Base-by-base conservation (phyloP, 2,797 vertebrate genomes). In the Halcyon chelicuti region DNA sequence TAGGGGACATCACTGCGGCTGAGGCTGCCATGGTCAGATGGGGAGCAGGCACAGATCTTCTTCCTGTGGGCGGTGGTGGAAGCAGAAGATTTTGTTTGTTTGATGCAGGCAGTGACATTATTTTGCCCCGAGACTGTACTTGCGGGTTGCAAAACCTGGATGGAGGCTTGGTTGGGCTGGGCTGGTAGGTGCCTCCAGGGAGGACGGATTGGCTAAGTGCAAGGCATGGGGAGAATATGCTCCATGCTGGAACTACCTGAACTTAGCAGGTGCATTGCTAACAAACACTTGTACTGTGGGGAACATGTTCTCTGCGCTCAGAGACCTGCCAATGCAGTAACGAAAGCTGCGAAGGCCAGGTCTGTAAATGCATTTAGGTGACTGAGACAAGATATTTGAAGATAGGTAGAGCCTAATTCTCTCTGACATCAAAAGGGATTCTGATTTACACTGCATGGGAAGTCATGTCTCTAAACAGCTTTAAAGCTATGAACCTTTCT, bases 401-500 rank as follows among this genome's bases (percentile, higher is more conserved):
- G 49, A 73, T 25, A 90, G 61, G 65, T 87, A 70, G 28, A 90
- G 35, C 42, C 54, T 83, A 77, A 68, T 90, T 90, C 52, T 91
- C n/a, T 74, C 57, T 77, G 61, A 78, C 62, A 80, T 88, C 52
- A 88, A 65, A 84, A 77, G 76, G 46, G 37, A 65, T 67, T 88
- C 42, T 68, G 68, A 78, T 54, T 90, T 77, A 71, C 29, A 28
- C 62, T 62, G 42, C 49, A 16, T 23, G 6, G 29, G 46, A 78
- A 90, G 26, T 42, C 57, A 31, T 28, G 12, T 75, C 44, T 94
- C 77, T 61, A 71, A 74, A 74, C 13, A 68, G 16, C 54, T 80
- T 84, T 79, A 88, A 86, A 94, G 57, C 37, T 61, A 39, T 40
- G 52, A 89, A 46, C 33, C 26, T 71, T 77, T 91, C 65, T 89